Evolutionary conservation across 2,888 invertebrate species (phyloP).

Genomic region (Nomada fabriciana): DNA sequence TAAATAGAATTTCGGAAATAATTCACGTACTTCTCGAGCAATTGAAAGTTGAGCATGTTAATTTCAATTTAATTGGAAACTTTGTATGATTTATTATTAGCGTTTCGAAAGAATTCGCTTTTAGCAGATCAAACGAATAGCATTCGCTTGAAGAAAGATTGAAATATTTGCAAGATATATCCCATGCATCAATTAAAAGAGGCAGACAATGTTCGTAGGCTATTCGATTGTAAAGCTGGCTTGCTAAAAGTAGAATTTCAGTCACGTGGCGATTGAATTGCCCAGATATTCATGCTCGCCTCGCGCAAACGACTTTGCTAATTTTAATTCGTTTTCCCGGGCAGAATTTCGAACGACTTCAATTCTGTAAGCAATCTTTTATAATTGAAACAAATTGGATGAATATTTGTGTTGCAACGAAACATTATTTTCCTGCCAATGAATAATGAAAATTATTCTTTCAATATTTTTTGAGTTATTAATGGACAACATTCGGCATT

Average conservation of each 20-base stretch:
- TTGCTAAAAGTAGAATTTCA: slow-evolving; percentile 34
- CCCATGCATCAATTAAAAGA: not conserved
- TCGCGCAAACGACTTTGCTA: slow-evolving; percentile 31
- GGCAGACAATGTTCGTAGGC: too few relatives aligned
- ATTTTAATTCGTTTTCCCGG: slow-evolving; percentile 45
- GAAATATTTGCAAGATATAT: not conserved
- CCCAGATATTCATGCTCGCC: slow-evolving; percentile 32
- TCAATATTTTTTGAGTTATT: not conserved
- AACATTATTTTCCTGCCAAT: too few relatives aligned
- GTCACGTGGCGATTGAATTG: slow-evolving; percentile 51
- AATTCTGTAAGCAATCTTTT: slow-evolving; percentile 5
- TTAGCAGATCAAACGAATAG: too few relatives aligned
- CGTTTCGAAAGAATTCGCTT: too few relatives aligned
- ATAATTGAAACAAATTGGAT: not conserved
- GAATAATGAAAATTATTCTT: not conserved
- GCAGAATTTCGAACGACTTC: not conserved
- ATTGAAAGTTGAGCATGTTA: too few relatives aligned
- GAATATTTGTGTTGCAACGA: too few relatives aligned
- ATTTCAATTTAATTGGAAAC: too few relatives aligned
- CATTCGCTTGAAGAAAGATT: not conserved
- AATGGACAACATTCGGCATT: not conserved
- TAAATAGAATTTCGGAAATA: too few relatives aligned
- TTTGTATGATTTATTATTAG: too few relatives aligned
- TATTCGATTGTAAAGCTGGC: slow-evolving; percentile 1
- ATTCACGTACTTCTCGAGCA: too few relatives aligned